Base-by-base conservation (phyloP, 2,797 vertebrate species). In the Synanceia verrucosa region DNA sequence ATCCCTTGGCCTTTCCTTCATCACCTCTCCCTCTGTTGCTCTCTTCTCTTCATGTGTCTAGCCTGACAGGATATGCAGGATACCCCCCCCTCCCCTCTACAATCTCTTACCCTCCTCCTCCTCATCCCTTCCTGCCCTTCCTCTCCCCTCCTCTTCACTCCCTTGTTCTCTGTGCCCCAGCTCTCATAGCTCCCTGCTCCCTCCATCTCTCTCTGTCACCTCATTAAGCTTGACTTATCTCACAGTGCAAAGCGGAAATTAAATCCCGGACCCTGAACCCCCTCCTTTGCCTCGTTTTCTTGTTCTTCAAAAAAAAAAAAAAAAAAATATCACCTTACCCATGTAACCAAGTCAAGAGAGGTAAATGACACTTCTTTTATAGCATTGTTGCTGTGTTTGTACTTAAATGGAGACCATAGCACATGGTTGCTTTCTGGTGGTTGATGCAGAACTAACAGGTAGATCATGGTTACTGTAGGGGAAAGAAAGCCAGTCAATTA, bases 151-250 rank as follows among this genome's bases (percentile, higher is more conserved):
- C 77, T 73, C 67, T 77, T 73, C 70, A 72, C 70, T 78, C 55
- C 65, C 52, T 33, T 77, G 66, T 71, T 78, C 70, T 64, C 65
- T 14, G 37, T 71, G 66, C 70, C 73, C 56, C 33, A 9, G 70
- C 83, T 77, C 86, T 83, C 78, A 62, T 70, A 68, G 78, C 55
- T 72, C 47, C 59, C 72, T 59, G 78, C 52, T 82, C 80, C 78
- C 50, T 83, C 83, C 85, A 73, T 89, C 82, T 77, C 84, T 87
- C 89, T 74, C 82, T 85, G 90, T 91, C 88, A 91, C 86, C 89
- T 93, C 92, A 93, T 93, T 92, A 91, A 89, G 84, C 82, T 82
- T 86, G 86, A 92, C 90, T 91, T 89, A 92, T 92, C 91, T 91
- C 84, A 65, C 86, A 48, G 63, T 64, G 82, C 88, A 86, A 85